Evolutionary conservation across 2,113 vertebrate species (phyloP), one percentile per base, ranked within the genome.

Genomic region (Rhynchomys soricoides): DNA sequence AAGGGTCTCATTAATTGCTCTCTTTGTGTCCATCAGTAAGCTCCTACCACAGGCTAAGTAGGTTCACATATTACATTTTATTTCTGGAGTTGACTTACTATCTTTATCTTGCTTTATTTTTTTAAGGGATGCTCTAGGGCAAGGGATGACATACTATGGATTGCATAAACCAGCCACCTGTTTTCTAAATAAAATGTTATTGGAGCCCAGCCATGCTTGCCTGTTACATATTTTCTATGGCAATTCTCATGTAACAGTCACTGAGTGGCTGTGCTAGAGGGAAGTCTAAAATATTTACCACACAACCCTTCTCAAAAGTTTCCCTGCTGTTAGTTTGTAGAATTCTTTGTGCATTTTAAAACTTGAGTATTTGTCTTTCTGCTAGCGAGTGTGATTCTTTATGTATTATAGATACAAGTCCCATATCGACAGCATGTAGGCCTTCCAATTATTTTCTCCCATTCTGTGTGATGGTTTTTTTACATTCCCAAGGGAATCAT

Each of bases 111-210:
- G 22, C 57, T 91, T 86, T 83, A 55, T 75, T 83, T 93, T 40
- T 91, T 92, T 10, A 92, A 48, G n/a, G 87, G 62, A 92, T 95
- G 40, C 9, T 74, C 8, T 62, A 85, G 48, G 90, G 74, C 40
- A 87, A 22, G 4, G 2, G 16, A 48, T 74, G 74, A 74, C 70
- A 88, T 40, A 55, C 87, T 37, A 22, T 77, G 52, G 19, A 37
- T 74, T 70, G 4, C 22, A n/a, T n/a, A 40, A 86, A 79, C n/a
- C n/a, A 93, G 64, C 50, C 57, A 86, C 24, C 70, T 88, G 22
- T 68, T 89, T 94, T 57, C 5, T 94, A 82, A 95, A 93, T 70
- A 94, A 79, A 64, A 71, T 81, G 59, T 50, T 94, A 68, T 37
- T 91, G 71, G 22, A 71, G 64, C 26, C 77, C 37, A 89, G 50